Percentiles rank a stretch among this genome's conserved stretches.
Conservation (phyloP, 2,888 invertebrate species). For the Nephrotoma guestfalica region DNA sequence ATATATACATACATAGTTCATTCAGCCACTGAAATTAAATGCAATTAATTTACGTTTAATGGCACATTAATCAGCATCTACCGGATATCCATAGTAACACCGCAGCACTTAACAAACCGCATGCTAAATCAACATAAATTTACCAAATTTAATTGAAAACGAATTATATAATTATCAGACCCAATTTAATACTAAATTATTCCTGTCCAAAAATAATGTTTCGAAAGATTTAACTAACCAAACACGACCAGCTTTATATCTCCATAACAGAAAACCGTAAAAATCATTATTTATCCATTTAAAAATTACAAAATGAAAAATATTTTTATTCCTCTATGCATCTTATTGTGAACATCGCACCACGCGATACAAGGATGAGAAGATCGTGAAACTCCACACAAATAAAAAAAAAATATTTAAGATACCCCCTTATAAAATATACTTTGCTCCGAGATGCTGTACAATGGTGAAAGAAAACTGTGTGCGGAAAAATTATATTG, state of each 20-base stretch:
- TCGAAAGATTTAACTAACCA: background rate
- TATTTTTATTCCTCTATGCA: background rate
- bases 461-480: background rate
- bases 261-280: background rate
- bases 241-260: background rate
- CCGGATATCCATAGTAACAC: background rate
- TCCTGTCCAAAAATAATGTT: background rate
- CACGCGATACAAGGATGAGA: background rate
- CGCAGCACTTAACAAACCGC: background rate
- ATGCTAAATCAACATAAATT: background rate
- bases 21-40: too few relatives aligned
- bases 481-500: background rate
- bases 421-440: background rate
- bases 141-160: background rate
- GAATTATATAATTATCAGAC: background rate
- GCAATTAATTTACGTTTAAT: too few relatives aligned
- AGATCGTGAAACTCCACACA: background rate
- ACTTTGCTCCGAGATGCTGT: background rate
- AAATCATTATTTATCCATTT: slow-evolving; percentile 3
- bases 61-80: too few relatives aligned
- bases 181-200: background rate
- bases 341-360: background rate
- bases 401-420: background rate
- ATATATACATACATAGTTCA: too few relatives aligned
- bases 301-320: background rate